Evolutionary conservation across 1,140 invertebrate species (phyloP), one percentile per base, ranked within the genome.

Genomic region (Polypedilum vanderplanki): DNA sequence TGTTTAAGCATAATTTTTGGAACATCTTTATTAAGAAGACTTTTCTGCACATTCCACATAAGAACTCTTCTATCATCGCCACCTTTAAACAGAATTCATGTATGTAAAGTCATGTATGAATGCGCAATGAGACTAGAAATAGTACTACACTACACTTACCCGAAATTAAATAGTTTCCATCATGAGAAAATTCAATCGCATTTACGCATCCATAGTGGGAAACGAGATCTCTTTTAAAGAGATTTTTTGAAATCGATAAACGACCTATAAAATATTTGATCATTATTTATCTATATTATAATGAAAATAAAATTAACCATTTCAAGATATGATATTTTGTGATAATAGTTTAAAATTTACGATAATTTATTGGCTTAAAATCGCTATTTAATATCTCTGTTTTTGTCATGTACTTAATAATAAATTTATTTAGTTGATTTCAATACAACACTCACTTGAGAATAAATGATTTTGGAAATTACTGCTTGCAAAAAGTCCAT

Each of bases 201-300:
- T 98, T 98, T 24, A 98, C 94, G 87, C 96, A 98, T 77, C 96
- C 96, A 86, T 89, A 97, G 85, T 98, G 96, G 40, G 91, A 91
- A 75, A 90, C 85, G 17, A 98, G 85, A 86, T 97, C 93, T 78
- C 92, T 92, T 74, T 90, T 88, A 81, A 91, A 96, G 17, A 96
- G 86, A 83, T 90, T 93, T 79, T 88, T 87, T 1, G 90, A 89
- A 73, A 83, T 83, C 33, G 84, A 82, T 64, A 92, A 83, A 74
- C 90, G 87, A 74, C 88, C 46, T 57, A 3, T 4, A 57, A 57
- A 1, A 33, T 33, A 33, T 33, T 33, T 33, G 24, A 33, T 33
- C 24, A 33, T 33, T 3, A 33, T 3, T 33, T 33, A 33, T 33
- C 24, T 33, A 3, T 33, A 1, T 3, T 33, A 1, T 33, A 33